Base-by-base conservation (phyloP, 2,888 invertebrate species). In the Oithona nana region DNA sequence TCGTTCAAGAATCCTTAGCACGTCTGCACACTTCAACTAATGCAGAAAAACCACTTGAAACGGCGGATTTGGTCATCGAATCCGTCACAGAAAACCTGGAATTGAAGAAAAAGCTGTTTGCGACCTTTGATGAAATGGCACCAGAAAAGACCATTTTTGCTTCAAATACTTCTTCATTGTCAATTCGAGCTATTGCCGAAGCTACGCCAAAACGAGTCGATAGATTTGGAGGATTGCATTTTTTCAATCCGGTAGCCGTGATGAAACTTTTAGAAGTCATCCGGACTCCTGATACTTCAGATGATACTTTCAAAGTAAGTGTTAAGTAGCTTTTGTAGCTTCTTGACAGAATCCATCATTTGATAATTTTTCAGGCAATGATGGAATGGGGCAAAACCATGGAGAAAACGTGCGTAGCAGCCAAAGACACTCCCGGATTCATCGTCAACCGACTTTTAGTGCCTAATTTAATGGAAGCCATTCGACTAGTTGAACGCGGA, bases 341-440 rank as follows among this genome's bases (percentile, higher is more conserved):
- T 16, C 55, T 61, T 84, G 80, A 50, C 75, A 79, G 0, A 82
- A 85, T 64, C 89, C 87, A 0, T 84, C 83, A 0, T 84, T 87
- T 49, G 82, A n/a, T 78, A 31, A 86, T 88, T 0, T 86, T 83
- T 71, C 72, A 79, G 39, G 68, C 74, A 61, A 78, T 89, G 74
- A 79, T 85, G 77, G 80, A 78, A 52, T 90, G 86, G 82, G 88
- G 88, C 60, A 83, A 86, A 74, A 74, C 81, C 0, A 77, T 90
- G 61, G 88, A 87, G 48, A 90, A 90, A 75, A 81, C 52, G 8
- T 84, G 87, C 67, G 86, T 92, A 67, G 82, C 84, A 1, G 88
- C 88, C 74, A 88, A 88, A 76, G 92, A 92, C 71, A 89, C 89
- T 0, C 88, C 89, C 28, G 92, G 92, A 2, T 92, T 92, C 73